Conservation (phyloP, 1,140 invertebrate species). For the Tribolium madens region DNA sequence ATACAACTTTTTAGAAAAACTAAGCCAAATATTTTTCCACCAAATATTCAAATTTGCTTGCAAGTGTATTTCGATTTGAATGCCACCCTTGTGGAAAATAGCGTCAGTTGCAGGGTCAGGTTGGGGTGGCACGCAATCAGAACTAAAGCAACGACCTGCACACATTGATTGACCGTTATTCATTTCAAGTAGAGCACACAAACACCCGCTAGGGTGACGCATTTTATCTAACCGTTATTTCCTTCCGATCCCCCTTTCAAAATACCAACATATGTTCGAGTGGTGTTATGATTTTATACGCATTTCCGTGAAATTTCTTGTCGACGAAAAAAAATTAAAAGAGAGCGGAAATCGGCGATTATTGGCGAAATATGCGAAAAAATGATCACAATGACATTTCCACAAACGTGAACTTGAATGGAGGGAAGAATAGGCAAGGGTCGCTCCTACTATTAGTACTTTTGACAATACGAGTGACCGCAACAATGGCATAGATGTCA, state of each 20-base stretch:
- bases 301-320: constrained; percentile 11
- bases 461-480: constrained; percentile 23
- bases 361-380: background rate
- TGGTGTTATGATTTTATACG: constrained; percentile 6
- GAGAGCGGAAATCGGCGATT: constrained; percentile 21
- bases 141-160: constrained; percentile 17
- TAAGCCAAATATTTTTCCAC: too few relatives aligned
- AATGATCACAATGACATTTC: constrained; percentile 14
- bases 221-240: constrained; percentile 44
- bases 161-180: constrained; percentile 44
- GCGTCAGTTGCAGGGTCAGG: constrained; percentile 7
- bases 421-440: background rate
- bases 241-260: constrained; percentile 13
- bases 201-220: constrained; percentile 38
- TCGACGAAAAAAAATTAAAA: too few relatives aligned
- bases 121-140: constrained; percentile 27
- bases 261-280: constrained; percentile 7
- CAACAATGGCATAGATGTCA: constrained; percentile 31
- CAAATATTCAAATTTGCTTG: too few relatives aligned
- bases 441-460: constrained; percentile 32
- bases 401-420: constrained; percentile 29
- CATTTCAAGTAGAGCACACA: constrained; percentile 35
- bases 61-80: too few relatives aligned
- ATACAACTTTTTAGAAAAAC: too few relatives aligned
- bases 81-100: background rate